These are phyloP conservation scores for Pholis gunnellus DNA, from an alignment of 2,113 vertebrate species.

Conservation along the genomic window DNA sequence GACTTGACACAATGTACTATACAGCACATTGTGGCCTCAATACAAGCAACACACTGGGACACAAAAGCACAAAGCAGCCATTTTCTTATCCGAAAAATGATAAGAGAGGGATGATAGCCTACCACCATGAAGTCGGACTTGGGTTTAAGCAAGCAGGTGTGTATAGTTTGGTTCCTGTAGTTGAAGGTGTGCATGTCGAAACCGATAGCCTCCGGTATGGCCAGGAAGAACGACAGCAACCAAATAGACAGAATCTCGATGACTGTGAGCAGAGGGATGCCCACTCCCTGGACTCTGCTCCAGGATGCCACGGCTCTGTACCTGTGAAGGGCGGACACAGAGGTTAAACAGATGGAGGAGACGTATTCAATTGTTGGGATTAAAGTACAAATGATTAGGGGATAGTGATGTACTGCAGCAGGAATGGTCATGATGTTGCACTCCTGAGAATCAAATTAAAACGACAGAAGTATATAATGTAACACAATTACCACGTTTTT, in stretches of 20 bases:
- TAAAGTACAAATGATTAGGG: neutral
- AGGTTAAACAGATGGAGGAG: neutral
- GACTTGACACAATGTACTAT: neutral
- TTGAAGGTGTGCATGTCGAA: slow-evolving; percentile 87
- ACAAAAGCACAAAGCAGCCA: neutral
- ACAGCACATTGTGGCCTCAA: slow-evolving; percentile 16
- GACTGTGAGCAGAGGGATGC: slow-evolving; percentile 92
- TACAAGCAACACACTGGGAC: slow-evolving; percentile 24
- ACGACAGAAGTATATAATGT: neutral
- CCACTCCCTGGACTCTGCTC: slow-evolving; percentile 97
- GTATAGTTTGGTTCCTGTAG: slow-evolving; percentile 81
- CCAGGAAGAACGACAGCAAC: slow-evolving; percentile 92
- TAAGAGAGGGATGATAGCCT: slow-evolving; percentile 24
- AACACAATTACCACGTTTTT: neutral
- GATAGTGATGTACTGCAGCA: neutral
- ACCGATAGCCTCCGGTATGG: slow-evolving; percentile 92
- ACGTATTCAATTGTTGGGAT: neutral
- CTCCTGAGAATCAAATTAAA: neutral
- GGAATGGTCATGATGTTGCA: neutral
- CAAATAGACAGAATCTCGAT: slow-evolving; percentile 94
- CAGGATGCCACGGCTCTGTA: slow-evolving; percentile 97
- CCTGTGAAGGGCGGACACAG: slow-evolving; percentile 76
- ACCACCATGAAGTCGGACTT: slow-evolving; percentile 86
- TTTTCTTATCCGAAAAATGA: slow-evolving; percentile 1
- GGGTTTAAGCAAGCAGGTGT: slow-evolving; percentile 91